Base-by-base conservation (phyloP, 2,888 invertebrate species). In the Idaea aversata region DNA sequence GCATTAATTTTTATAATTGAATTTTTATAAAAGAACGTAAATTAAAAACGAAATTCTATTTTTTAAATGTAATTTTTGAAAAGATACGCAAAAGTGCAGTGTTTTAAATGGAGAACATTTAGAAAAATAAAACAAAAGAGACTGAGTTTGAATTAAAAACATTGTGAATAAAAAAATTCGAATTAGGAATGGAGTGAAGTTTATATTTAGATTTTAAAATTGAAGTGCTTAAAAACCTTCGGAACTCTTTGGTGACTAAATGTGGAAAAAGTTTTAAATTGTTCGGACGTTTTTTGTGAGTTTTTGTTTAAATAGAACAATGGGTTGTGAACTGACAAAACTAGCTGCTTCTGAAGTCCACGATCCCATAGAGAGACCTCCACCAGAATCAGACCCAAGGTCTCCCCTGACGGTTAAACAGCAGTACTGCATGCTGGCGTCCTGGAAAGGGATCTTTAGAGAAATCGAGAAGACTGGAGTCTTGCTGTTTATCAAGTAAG, bases 371-470 rank as follows among this genome's bases (percentile, higher is more conserved):
- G 93, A 94, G 59, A 93, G 95, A 15, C 95, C 95, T 0, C 95
- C 96, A 0, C 95, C 95, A 3, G 94, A 95, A 15, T 93, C 95
- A 0, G 97, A 97, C 86, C 96, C 97, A 13, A 92, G 96, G 75
- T 95, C 97, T 57, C 97, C 97, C 0, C 92, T 98, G 65, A 97
- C 96, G 0, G 95, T 96, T 5, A 95, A 96, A 78, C 97, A 98
- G 89, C 97, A 96, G 88, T 98, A 97, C 91, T 96, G 95, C 85
- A 97, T 98, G 93, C 93, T 96, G 82, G 97, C 98, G 1, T 97
- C 97, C 0, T 98, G 98, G 98, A 97, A 97, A 80, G 98, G 97
- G 25, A 97, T 98, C 79, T 95, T 95, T 84, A 94, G 98, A 75
- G 97, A 97, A 67, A 96, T 98, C 88, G 97, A 97, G 84, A 95